Evolutionary conservation across 2,113 vertebrate genomes (phyloP).

Genomic region (Shinisaurus crocodilurus): DNA sequence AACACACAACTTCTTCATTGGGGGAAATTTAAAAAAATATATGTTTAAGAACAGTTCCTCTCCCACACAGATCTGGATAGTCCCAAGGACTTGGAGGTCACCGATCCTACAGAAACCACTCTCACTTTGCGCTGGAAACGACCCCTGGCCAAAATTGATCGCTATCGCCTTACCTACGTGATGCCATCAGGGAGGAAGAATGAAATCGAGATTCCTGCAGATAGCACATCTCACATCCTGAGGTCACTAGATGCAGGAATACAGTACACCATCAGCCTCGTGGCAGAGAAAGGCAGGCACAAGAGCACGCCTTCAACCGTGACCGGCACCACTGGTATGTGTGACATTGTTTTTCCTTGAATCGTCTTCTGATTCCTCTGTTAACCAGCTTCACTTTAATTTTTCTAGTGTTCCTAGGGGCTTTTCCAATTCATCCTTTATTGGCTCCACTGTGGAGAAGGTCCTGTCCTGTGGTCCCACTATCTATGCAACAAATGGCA

Average conservation of each 20-base stretch:
- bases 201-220: slow-evolving; percentile 80
- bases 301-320: slow-evolving; percentile 82
- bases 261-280: slow-evolving; percentile 86
- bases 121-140: slow-evolving; percentile 86
- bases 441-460: background rate
- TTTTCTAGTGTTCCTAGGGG: background rate
- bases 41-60: background rate
- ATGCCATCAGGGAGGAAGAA: slow-evolving; percentile 71
- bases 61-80: slow-evolving; percentile 82
- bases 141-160: slow-evolving; percentile 89
- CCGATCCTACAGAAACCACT: slow-evolving; percentile 83
- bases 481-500: background rate
- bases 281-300: slow-evolving; percentile 86
- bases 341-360: background rate
- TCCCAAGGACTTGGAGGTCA: slow-evolving; percentile 87
- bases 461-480: background rate
- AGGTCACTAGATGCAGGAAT: slow-evolving; percentile 81
- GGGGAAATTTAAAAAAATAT: background rate
- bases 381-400: background rate
- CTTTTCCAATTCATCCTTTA: background rate
- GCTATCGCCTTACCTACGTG: slow-evolving; percentile 82
- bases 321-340: slow-evolving; percentile 87
- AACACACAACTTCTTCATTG: background rate
- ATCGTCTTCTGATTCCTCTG: background rate
- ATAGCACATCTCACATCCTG: slow-evolving; percentile 80